phyloP scores from a whole-genome alignment of 2,888 invertebrate species.

The Archips xylosteana region DNA sequence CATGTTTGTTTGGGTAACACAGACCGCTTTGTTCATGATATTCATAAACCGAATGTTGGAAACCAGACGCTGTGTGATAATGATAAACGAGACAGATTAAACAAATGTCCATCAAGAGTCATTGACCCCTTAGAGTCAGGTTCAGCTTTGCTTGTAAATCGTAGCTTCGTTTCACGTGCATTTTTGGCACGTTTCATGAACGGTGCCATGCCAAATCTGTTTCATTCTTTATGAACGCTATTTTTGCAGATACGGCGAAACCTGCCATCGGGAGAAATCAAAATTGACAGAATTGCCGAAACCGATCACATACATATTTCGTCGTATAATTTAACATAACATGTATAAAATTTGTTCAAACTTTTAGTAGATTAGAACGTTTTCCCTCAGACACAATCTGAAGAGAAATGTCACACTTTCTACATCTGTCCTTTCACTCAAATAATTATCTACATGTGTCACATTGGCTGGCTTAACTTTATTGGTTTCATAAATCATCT shows the following conservation, averaged over 20 bases:
- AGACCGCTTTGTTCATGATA: slow-evolving; percentile 20
- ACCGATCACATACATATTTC: neutral
- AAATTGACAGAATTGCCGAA: neutral
- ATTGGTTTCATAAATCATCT: neutral
- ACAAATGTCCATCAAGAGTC: slow-evolving; percentile 52
- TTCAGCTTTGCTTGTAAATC: slow-evolving; percentile 42
- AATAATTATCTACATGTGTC: neutral
- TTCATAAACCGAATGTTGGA: slow-evolving; percentile 27
- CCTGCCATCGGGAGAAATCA: neutral
- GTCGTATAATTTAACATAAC: neutral
- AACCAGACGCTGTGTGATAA: slow-evolving; percentile 40
- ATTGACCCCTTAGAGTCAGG: slow-evolving; percentile 49
- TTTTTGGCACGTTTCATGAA: slow-evolving; percentile 19
- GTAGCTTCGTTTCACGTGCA: slow-evolving; percentile 30
- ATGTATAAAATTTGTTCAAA: neutral
- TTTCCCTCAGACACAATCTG: slow-evolving; percentile 3
- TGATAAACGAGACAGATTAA: slow-evolving; percentile 54
- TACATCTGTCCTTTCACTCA: slow-evolving; percentile 3
- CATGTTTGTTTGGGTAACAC: slow-evolving; percentile 11
- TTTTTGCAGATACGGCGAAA: neutral
- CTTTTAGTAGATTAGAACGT: neutral
- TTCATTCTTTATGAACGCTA: neutral
- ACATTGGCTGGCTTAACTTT: neutral
- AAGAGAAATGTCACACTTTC: slow-evolving; percentile 19
- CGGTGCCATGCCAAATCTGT: slow-evolving; percentile 30